Evolutionary conservation across 2,797 vertebrate genomes (phyloP).

Genomic region (Rhinogobio ventralis): DNA sequence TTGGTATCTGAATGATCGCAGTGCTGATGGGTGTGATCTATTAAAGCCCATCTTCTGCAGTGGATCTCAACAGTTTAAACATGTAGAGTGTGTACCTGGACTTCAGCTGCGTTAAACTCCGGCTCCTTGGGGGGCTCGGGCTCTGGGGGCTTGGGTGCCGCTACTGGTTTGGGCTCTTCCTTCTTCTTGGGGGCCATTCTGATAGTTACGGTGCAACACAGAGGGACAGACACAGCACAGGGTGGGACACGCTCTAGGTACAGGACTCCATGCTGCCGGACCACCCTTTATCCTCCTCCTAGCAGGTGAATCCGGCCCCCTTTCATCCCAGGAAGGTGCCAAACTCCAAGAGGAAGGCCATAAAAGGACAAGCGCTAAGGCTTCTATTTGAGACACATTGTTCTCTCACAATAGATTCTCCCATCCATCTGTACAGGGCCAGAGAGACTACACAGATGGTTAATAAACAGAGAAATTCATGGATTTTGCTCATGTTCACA

Average conservation of each 20-base stretch:
- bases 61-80: not conserved
- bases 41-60: not conserved
- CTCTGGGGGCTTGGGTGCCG: conserved; percentile 77
- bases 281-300: conserved; percentile 74
- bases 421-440: conserved; percentile 59
- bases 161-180: conserved; percentile 85
- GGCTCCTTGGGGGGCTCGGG: conserved; percentile 87
- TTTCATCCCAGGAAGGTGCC: conserved; percentile 61
- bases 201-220: conserved; percentile 39
- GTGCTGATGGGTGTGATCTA: too few relatives aligned
- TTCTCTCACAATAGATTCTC: conserved; percentile 64
- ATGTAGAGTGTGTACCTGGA: conserved; percentile 80
- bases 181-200: conserved; percentile 97
- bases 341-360: conserved; percentile 82
- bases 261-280: conserved; percentile 52
- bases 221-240: conserved; percentile 54
- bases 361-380: conserved; percentile 88
- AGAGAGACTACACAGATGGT: conserved; percentile 31
- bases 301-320: conserved; percentile 72
- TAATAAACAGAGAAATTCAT: conserved; percentile 57
- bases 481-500: conserved; percentile 21
- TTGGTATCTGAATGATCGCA: not conserved
- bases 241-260: conserved; percentile 59
- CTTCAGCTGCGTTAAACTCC: conserved; percentile 84
- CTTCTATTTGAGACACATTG: conserved; percentile 90